Evolutionary conservation across 2,888 invertebrate species (phyloP).

Genomic region (Acleris sparsana): DNA sequence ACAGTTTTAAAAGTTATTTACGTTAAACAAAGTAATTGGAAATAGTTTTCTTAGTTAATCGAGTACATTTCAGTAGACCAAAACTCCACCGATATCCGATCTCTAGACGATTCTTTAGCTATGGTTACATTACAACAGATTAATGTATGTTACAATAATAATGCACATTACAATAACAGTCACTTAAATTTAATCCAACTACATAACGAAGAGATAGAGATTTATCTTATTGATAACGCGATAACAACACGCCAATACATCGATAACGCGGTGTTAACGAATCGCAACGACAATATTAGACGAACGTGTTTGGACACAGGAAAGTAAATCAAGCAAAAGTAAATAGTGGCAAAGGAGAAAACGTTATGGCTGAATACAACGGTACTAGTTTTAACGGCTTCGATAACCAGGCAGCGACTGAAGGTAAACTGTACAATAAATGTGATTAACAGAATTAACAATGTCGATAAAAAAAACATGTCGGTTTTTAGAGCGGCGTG

Average conservation of each 20-base stretch:
- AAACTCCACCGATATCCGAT: too few species aligned
- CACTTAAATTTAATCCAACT: constrained; percentile 13
- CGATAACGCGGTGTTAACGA: constrained; percentile 58
- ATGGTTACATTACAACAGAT: too few species aligned
- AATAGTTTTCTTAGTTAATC: too few species aligned
- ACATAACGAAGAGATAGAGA: constrained; percentile 42
- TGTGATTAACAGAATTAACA: too few species aligned
- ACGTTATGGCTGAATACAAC: constrained; percentile 44
- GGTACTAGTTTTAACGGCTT: constrained; percentile 38
- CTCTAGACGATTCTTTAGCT: not conserved
- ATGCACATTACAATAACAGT: constrained; percentile 12
- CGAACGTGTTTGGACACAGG: constrained; percentile 18
- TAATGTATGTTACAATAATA: not conserved
- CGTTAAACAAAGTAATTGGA: too few species aligned
- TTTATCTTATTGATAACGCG: constrained; percentile 49
- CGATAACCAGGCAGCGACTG: constrained; percentile 61
- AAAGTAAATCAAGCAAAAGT: not conserved
- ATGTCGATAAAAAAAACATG: not conserved
- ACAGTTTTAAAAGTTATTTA: too few species aligned
- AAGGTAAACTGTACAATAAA: constrained; percentile 50
- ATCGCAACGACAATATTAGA: constrained; percentile 54
- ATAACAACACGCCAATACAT: constrained; percentile 49
- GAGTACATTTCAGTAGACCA: too few species aligned
- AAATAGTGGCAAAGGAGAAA: constrained; percentile 17
- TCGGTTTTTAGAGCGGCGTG: not conserved